Conservation (phyloP, 2,888 invertebrate species). For the Anoplius nigerrimus region DNA sequence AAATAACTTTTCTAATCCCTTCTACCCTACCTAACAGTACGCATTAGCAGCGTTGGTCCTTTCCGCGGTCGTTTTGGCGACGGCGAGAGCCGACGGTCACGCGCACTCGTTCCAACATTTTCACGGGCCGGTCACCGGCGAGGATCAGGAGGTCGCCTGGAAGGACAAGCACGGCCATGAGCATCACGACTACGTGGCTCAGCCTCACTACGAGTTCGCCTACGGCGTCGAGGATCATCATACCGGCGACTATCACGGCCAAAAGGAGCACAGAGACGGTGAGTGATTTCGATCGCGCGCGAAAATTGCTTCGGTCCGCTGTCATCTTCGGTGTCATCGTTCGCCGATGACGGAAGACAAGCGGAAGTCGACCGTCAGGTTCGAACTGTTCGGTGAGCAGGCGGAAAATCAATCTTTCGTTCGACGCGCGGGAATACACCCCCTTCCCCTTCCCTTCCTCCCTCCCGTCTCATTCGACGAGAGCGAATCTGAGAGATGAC, state of each 20-base stretch:
- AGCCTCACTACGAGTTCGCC: slow-evolving; percentile 70
- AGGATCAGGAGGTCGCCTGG: slow-evolving; percentile 66
- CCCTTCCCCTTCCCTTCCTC: no score
- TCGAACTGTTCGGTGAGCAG: no score
- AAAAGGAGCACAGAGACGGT: slow-evolving; percentile 75
- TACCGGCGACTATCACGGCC: slow-evolving; percentile 74
- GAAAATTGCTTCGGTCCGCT: no score
- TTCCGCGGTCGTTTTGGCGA: slow-evolving; percentile 26
- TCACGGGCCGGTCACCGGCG: slow-evolving; percentile 69
- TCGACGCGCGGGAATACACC: no score
- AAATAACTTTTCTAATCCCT: not conserved
- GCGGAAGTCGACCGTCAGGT: no score
- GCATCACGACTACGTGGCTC: slow-evolving; percentile 71
- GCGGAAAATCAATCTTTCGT: no score
- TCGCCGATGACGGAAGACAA: no score
- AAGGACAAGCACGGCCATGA: slow-evolving; percentile 69
- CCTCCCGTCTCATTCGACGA: no score
- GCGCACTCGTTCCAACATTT: slow-evolving; percentile 73
- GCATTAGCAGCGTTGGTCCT: slow-evolving; percentile 30
- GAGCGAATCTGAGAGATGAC: no score
- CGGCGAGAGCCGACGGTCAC: slow-evolving; percentile 50
- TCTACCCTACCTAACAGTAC: slow-evolving; percentile 38
- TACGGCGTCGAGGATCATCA: slow-evolving; percentile 70
- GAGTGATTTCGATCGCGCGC: no score
- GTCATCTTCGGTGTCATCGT: no score